Conservation (phyloP, 2,797 vertebrate genomes). For the Heliangelus exortis region DNA sequence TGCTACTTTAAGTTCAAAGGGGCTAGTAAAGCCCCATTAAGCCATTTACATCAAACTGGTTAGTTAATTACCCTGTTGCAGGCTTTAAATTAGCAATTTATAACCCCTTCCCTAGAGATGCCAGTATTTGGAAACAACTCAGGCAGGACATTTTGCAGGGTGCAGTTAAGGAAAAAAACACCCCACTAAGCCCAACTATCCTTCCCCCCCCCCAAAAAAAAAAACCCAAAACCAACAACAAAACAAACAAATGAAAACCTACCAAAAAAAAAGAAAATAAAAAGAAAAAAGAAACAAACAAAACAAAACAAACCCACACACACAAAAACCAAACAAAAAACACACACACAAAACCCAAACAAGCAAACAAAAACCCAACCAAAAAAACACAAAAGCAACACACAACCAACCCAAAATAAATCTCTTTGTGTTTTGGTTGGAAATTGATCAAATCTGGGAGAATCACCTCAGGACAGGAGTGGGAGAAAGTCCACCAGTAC, state of each 20-base stretch:
- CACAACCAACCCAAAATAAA: not conserved
- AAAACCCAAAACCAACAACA: too few species aligned
- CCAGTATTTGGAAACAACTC: slow-evolving; percentile 56
- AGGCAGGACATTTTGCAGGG: slow-evolving; percentile 32
- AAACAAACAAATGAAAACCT: too few species aligned
- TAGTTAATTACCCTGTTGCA: slow-evolving; percentile 67
- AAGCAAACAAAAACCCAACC: too few species aligned
- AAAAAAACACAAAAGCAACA: too few species aligned
- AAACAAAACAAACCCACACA: too few species aligned
- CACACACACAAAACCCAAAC: too few species aligned
- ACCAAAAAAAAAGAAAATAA: too few species aligned
- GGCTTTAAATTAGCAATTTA: slow-evolving; percentile 65
- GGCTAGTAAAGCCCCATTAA: slow-evolving; percentile 68
- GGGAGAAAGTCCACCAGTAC: not conserved
- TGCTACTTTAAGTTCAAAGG: slow-evolving; percentile 68
- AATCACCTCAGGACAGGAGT: not conserved
- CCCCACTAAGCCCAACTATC: not conserved
- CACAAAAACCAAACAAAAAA: too few species aligned
- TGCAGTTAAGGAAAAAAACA: slow-evolving; percentile 32
- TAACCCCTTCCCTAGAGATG: slow-evolving; percentile 60
- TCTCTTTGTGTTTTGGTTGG: not conserved
- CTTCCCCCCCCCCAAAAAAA: too few species aligned
- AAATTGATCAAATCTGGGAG: not conserved
- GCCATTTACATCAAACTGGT: slow-evolving; percentile 72
- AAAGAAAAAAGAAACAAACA: not conserved